Evolutionary conservation across 92 coral and sea anemone species (phyloP).

Genomic region (Desmophyllum pertusum): DNA sequence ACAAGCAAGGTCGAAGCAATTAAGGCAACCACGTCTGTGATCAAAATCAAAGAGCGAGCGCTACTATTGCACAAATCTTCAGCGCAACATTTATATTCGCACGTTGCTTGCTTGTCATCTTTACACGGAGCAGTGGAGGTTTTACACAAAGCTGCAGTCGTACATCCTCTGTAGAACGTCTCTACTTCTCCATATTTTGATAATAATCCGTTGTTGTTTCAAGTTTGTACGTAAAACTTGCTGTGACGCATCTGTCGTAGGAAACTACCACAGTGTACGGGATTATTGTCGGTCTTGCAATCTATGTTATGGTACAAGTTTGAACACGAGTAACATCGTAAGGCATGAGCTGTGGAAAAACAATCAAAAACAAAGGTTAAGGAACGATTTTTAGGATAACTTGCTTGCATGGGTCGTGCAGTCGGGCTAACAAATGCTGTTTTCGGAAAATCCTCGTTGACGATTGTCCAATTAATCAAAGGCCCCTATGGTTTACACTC

Average conservation of each 20-base stretch:
- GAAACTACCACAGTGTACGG: neutral
- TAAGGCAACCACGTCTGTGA: neutral
- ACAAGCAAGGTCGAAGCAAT: too few species aligned
- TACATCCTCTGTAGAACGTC: slow-evolving; percentile 5
- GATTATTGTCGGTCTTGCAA: neutral
- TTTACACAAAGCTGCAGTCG: neutral
- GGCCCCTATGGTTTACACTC: too few species aligned
- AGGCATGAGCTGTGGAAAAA: neutral
- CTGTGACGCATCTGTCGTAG: neutral
- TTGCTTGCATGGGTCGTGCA: too few species aligned
- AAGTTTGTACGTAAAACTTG: slow-evolving; percentile 2
- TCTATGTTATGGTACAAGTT: neutral
- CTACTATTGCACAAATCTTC: slow-evolving; percentile 9
- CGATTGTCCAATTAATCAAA: too few species aligned
- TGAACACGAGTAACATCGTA: neutral
- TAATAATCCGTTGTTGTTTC: too few species aligned
- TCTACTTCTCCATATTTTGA: neutral
- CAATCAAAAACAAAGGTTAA: neutral
- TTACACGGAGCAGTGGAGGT: slow-evolving; percentile 1
- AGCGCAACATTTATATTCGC: neutral
- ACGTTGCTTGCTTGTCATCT: neutral
- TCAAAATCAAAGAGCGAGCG: neutral
- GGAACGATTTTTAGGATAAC: too few species aligned
- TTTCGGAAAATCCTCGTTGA: too few species aligned
- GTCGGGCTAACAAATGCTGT: too few species aligned